Evolutionary conservation across 2,888 invertebrate genomes (phyloP).

Genomic region (Drosophila pseudotakahashii): DNA sequence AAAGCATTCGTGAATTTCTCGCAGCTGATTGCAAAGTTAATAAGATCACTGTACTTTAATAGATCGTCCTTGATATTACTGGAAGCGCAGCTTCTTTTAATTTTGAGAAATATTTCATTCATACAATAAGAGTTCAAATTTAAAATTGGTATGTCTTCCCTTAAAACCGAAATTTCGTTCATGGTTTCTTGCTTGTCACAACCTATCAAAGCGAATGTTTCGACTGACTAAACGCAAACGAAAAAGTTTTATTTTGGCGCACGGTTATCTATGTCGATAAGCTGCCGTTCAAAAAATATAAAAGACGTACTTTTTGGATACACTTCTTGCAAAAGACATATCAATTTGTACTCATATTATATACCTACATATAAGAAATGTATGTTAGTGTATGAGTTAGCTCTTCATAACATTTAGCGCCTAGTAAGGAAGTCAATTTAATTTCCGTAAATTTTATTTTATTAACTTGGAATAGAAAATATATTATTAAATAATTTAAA

Average conservation of each 20-base stretch:
- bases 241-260: not conserved
- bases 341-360: not conserved
- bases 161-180: not conserved
- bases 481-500: no score
- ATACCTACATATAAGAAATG: no score
- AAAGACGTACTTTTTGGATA: not conserved
- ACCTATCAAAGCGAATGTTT: not conserved
- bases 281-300: not conserved
- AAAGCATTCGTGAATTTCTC: not conserved
- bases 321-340: not conserved
- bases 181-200: not conserved
- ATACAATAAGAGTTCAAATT: conserved; percentile 1
- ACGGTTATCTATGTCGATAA: conserved; percentile 1
- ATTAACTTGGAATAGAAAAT: no score
- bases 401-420: no score
- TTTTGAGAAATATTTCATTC: not conserved
- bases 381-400: no score
- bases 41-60: not conserved
- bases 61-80: not conserved
- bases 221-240: not conserved
- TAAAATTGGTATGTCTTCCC: not conserved
- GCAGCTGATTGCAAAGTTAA: not conserved
- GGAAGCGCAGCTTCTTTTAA: not conserved
- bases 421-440: no score
- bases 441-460: no score